Conservation (phyloP, 2,888 invertebrate species). For the Drosophila subsilvestris region DNA sequence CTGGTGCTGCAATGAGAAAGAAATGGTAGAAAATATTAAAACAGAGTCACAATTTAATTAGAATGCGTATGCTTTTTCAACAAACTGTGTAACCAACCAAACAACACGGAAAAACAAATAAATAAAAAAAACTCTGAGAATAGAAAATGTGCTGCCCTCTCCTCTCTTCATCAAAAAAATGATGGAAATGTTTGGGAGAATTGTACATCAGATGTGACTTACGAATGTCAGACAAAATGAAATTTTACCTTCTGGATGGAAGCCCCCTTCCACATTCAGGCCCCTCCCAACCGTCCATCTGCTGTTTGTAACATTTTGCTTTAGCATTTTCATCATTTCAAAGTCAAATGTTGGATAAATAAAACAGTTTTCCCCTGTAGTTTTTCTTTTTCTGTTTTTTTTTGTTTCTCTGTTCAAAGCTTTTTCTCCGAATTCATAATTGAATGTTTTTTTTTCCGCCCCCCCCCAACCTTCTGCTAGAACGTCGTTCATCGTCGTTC, state of each 20-base stretch:
- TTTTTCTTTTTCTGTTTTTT: slow-evolving; percentile 11
- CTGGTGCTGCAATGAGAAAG: not conserved
- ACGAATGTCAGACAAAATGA: slow-evolving; percentile 39
- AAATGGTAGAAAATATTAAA: slow-evolving; percentile 13
- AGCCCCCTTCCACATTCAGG: not conserved
- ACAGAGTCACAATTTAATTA: slow-evolving; percentile 59
- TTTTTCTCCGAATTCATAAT: slow-evolving; percentile 45
- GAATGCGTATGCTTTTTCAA: slow-evolving; percentile 50
- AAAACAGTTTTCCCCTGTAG: slow-evolving; percentile 42
- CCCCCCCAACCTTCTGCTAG: not conserved
- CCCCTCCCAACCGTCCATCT: not conserved
- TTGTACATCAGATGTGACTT: slow-evolving; percentile 42
- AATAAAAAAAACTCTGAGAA: slow-evolving; percentile 2
- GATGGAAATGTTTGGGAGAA: not conserved
- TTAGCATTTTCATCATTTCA: slow-evolving; percentile 46
- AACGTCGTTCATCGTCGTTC: not conserved
- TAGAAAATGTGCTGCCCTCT: not conserved
- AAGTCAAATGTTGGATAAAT: slow-evolving; percentile 52
- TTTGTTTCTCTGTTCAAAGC: slow-evolving; percentile 18
- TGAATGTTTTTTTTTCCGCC: slow-evolving; percentile 39
- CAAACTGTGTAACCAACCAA: slow-evolving; percentile 22
- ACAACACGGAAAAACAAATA: not conserved
- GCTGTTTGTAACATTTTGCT: slow-evolving; percentile 26
- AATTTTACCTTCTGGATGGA: slow-evolving; percentile 20
- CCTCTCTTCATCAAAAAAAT: not conserved